Evolutionary conservation across 2,113 vertebrate genomes (phyloP).

Genomic region (Silurus asotus): DNA sequence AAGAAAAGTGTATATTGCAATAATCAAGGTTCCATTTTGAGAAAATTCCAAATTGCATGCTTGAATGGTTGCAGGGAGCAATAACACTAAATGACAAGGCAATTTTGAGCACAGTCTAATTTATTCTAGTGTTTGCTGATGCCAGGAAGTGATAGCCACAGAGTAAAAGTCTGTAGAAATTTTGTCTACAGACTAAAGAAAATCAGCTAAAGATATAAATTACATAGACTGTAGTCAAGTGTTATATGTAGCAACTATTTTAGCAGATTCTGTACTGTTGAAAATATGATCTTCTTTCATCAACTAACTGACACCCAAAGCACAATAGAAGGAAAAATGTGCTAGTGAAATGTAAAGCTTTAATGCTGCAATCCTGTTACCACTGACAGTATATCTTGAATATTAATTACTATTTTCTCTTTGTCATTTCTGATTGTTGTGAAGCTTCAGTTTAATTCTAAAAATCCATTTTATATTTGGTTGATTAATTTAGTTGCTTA

Average conservation of each 20-base stretch:
- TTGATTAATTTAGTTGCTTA: background rate
- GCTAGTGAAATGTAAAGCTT: background rate
- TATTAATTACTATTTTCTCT: background rate
- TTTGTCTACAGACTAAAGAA: too few relatives aligned
- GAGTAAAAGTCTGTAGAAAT: background rate
- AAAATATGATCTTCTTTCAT: background rate
- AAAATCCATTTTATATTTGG: background rate
- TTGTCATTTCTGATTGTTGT: background rate
- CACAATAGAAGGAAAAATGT: background rate
- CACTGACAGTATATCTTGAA: too few relatives aligned
- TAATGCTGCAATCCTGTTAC: background rate
- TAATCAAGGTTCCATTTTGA: background rate
- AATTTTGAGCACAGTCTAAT: conserved; percentile 5
- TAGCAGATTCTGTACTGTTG: background rate
- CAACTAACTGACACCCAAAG: background rate
- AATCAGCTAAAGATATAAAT: background rate
- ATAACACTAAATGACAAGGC: background rate
- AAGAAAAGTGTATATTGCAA: background rate
- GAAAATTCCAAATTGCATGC: background rate
- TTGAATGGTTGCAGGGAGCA: background rate
- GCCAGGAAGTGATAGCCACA: conserved; percentile 18
- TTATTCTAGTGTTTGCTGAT: background rate
- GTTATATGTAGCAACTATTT: background rate
- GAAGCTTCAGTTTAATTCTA: background rate
- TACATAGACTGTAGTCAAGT: background rate